These are phyloP conservation scores for Sylvicola fuscatus DNA, from an alignment of 2,888 invertebrate genomes.

Conservation along the genomic window DNA sequence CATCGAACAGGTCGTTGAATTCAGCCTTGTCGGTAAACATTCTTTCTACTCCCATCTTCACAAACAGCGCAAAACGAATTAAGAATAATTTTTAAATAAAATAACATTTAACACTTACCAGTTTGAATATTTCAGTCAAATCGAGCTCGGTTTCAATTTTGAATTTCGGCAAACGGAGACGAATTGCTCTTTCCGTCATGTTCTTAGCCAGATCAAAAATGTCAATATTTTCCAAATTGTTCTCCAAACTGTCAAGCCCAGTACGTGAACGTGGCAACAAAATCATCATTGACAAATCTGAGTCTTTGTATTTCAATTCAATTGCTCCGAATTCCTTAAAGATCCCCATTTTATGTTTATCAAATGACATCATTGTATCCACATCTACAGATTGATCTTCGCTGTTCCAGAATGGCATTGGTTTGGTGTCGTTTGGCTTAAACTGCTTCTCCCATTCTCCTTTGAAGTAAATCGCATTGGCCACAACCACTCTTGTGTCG, in stretches of 20 bases:
- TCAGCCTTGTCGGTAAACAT: slow-evolving; percentile 42
- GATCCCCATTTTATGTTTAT: slow-evolving; percentile 26
- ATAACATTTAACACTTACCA: slow-evolving; percentile 22
- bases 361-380: slow-evolving; percentile 39
- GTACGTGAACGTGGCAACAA: slow-evolving; percentile 46
- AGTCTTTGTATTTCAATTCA: slow-evolving; percentile 48
- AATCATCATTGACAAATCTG: slow-evolving; percentile 50
- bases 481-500: slow-evolving; percentile 45
- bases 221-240: slow-evolving; percentile 33
- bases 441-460: slow-evolving; percentile 55
- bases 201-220: no score
- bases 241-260: slow-evolving; percentile 40
- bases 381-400: slow-evolving; percentile 33
- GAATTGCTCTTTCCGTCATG: no score
- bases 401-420: slow-evolving; percentile 40
- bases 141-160: slow-evolving; percentile 51
- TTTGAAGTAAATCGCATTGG: slow-evolving; percentile 82
- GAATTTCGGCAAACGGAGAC: slow-evolving; percentile 74
- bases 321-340: slow-evolving; percentile 31
- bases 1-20: slow-evolving; percentile 29
- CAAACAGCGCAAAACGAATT: no score
- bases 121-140: slow-evolving; percentile 37
- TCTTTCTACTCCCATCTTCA: slow-evolving; percentile 13
- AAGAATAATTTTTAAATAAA: no score
- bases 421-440: slow-evolving; percentile 30